A percentile compares a stretch with the other conserved stretches of the same genome.
Conservation (phyloP, 2,797 vertebrate genomes). For the Centropyge bicolor region DNA sequence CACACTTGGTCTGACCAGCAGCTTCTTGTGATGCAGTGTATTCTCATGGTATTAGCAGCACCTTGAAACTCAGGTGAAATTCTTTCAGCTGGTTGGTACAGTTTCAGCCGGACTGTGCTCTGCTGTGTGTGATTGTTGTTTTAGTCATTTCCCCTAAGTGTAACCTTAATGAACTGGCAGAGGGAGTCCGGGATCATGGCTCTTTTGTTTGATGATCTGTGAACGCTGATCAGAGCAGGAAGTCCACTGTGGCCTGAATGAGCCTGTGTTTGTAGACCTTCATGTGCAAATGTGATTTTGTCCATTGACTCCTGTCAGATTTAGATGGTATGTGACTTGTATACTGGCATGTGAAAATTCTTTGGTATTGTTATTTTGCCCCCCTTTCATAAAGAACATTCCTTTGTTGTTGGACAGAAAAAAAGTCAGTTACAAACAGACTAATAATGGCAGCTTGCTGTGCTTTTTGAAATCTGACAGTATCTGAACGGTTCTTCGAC, state of each 20-base stretch:
- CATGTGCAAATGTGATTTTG: too few relatives aligned
- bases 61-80: not conserved
- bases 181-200: constrained; percentile 13
- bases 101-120: constrained; percentile 42
- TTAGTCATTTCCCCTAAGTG: constrained; percentile 60
- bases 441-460: not conserved
- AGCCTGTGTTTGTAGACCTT: not conserved
- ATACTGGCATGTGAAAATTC: not conserved
- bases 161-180: constrained; percentile 56
- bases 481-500: constrained; percentile 12
- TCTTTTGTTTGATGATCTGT: constrained; percentile 45
- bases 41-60: not conserved
- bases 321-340: too few relatives aligned
- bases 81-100: constrained; percentile 26
- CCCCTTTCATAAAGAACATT: not conserved
- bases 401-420: not conserved
- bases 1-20: not conserved
- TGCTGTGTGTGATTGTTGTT: constrained; percentile 54
- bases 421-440: not conserved
- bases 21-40: not conserved
- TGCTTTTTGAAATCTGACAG: constrained; percentile 5
- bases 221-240: constrained; percentile 45
- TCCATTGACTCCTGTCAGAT: too few relatives aligned
- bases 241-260: constrained; percentile 29
- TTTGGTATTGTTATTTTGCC: not conserved